These are phyloP conservation scores for Phrynosoma blainvillii DNA, from an alignment of 2,113 vertebrate genomes.

Conservation along the genomic window DNA sequence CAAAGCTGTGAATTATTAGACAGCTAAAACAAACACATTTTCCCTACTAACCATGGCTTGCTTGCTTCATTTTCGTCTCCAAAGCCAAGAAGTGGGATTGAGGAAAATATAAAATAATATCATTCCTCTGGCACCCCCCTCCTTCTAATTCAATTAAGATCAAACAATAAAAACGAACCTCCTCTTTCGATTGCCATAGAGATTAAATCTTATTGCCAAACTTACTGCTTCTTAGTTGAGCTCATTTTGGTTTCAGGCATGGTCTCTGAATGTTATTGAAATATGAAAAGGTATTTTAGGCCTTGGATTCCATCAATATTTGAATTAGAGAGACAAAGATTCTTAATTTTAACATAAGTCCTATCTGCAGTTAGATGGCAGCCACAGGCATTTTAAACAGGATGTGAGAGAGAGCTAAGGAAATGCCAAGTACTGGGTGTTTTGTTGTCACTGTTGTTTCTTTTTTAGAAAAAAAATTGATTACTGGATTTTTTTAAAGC, in stretches of 20 bases:
- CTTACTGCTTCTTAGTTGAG: slow-evolving; percentile 64
- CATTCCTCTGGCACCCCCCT: slow-evolving; percentile 63
- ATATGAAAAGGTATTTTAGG: slow-evolving; percentile 55
- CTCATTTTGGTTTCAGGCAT: slow-evolving; percentile 65
- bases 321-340: slow-evolving; percentile 51
- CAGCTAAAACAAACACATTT: slow-evolving; percentile 77
- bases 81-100: slow-evolving; percentile 47
- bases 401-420: slow-evolving; percentile 35
- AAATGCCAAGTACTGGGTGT: slow-evolving; percentile 35
- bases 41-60: slow-evolving; percentile 58
- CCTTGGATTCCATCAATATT: slow-evolving; percentile 60
- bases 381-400: slow-evolving; percentile 50
- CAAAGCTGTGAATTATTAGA: slow-evolving; percentile 74
- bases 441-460: slow-evolving; percentile 15
- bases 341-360: slow-evolving; percentile 62
- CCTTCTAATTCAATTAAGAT: slow-evolving; percentile 72
- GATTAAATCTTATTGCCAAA: slow-evolving; percentile 74
- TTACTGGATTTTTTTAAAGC: slow-evolving; percentile 59
- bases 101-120: slow-evolving; percentile 71
- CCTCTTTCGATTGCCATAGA: slow-evolving; percentile 69
- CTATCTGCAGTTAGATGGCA: slow-evolving; percentile 53
- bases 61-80: slow-evolving; percentile 59
- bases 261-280: slow-evolving; percentile 55
- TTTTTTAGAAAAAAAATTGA: slow-evolving; percentile 49
- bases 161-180: slow-evolving; percentile 71